Percentiles rank a stretch among this genome's conserved stretches.
These are phyloP conservation scores for Bombus ignitus DNA, from an alignment of 1,140 invertebrate species.

Conservation along the genomic window DNA sequence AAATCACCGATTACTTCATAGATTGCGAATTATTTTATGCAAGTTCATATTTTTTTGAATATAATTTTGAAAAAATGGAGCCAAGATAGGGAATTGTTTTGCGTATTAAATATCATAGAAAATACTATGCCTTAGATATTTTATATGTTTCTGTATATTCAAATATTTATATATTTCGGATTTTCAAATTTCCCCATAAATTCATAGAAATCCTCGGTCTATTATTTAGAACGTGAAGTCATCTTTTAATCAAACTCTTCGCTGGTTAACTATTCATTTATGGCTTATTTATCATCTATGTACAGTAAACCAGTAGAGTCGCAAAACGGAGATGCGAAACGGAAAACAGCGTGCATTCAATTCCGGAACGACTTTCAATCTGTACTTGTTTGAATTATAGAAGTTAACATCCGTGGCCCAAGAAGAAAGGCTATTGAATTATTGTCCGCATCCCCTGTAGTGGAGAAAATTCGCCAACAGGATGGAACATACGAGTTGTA, in stretches of 20 bases:
- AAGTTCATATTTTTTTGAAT: too few relatives aligned
- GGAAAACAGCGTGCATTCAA: not conserved
- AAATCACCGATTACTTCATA: too few relatives aligned
- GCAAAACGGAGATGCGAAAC: not conserved
- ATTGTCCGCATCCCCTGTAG: not conserved
- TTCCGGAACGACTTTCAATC: conserved; percentile 21
- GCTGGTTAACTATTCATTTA: not conserved
- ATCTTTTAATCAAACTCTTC: not conserved
- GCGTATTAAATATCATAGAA: too few relatives aligned
- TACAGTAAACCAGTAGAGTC: not conserved
- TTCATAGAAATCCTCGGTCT: not conserved
- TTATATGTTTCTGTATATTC: too few relatives aligned
- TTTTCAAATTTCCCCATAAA: too few relatives aligned
- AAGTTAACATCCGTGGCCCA: conserved; percentile 14
- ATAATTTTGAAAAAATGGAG: too few relatives aligned
- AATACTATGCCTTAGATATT: too few relatives aligned
- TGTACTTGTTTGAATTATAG: conserved; percentile 27
- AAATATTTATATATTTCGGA: too few relatives aligned
- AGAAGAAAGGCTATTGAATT: conserved; percentile 22
- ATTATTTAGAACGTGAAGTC: not conserved
- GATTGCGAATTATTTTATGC: too few relatives aligned
- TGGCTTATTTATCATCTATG: not conserved
- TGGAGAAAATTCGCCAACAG: not conserved
- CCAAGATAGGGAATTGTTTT: too few relatives aligned
- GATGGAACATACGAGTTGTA: not conserved